Base-by-base conservation (phyloP, 1,140 invertebrate genomes). In the Aleiodes sp. region DNA sequence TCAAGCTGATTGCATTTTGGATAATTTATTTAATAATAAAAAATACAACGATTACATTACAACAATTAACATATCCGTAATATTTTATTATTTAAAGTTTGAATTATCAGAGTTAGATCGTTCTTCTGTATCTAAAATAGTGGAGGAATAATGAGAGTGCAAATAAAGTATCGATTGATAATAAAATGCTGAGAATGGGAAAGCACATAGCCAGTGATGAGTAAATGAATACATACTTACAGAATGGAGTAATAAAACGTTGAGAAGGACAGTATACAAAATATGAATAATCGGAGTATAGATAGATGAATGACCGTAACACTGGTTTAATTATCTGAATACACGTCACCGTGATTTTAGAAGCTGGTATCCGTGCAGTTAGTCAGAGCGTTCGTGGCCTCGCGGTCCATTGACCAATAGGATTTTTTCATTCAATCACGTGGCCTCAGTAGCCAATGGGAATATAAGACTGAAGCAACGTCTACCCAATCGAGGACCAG, bases 401-500 rank as follows among this genome's bases (percentile, higher is more conserved):
- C 74, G 73, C 43, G 28, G 56, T 26, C 7, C 8, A 14, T 43
- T n/a, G 16, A n/a, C 79, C 75, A 80, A 80, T 80, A 10, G 10
- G 7, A 19, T 2, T 0, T 0, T 6, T 0, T 4, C 2, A 16
- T 39, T 65, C 31, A 75, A 76, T 86, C 87, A 87, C 85, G 83
- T 87, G 81, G 79, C 46, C 21, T 16, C 0, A 6, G 4, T 10
- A 31, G 28, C 86, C 86, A 87, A 87, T 88, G 24, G 63, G 8
- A 24, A 14, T 9, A 1, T 7, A 14, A 24, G 33, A 74, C 72
- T 76, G 77, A 80, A 87, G 87, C 90, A 88, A 88, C 91, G 91
- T 81, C 80, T 73, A 65, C 39, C 70, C 78, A 73, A 75, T 78
- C 89, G 90, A 91, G 35, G 3, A 91, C 91, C 80, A 89, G 89